Evolutionary conservation across 2,797 vertebrate species (phyloP).

Genomic region (Urophycis tenuis): DNA sequence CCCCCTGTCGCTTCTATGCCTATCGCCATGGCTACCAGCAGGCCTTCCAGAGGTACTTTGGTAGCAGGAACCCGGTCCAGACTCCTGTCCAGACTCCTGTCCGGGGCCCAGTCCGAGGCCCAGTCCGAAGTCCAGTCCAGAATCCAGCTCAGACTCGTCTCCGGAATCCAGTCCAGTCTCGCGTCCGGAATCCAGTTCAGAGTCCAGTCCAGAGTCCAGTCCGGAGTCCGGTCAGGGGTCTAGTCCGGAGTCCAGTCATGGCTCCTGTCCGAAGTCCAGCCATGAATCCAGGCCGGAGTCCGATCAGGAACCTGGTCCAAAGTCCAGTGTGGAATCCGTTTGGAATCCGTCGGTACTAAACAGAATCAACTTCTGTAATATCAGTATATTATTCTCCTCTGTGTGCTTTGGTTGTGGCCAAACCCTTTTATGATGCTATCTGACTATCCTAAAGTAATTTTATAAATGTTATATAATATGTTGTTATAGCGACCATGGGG

Average conservation of each 20-base stretch:
- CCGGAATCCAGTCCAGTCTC: neutral
- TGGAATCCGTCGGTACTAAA: slow-evolving; percentile 40
- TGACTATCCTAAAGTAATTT: neutral
- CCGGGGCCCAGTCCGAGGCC: slow-evolving; percentile 16
- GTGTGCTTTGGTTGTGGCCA: neutral
- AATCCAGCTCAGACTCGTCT: neutral
- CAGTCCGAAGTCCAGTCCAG: neutral
- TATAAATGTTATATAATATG: neutral
- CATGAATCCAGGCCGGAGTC: slow-evolving; percentile 23
- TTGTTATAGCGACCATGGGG: neutral
- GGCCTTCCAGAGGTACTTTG: slow-evolving; percentile 80
- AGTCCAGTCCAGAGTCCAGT: neutral
- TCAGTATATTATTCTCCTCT: neutral
- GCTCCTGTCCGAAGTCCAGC: neutral
- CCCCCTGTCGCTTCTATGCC: slow-evolving; percentile 76
- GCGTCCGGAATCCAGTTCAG: neutral
- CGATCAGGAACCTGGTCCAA: neutral
- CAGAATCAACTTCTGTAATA: slow-evolving; percentile 2
- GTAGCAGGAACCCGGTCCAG: slow-evolving; percentile 25
- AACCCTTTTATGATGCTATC: neutral
- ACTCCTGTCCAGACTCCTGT: slow-evolving; percentile 23
- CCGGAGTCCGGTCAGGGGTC: neutral
- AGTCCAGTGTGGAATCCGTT: neutral
- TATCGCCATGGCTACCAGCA: slow-evolving; percentile 64
- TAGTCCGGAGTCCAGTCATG: neutral